A percentile compares a stretch with the other conserved stretches of the same genome.
phyloP scores from a whole-genome alignment of 2,888 invertebrate species.

The Thysanoteuthis rhombus region DNA sequence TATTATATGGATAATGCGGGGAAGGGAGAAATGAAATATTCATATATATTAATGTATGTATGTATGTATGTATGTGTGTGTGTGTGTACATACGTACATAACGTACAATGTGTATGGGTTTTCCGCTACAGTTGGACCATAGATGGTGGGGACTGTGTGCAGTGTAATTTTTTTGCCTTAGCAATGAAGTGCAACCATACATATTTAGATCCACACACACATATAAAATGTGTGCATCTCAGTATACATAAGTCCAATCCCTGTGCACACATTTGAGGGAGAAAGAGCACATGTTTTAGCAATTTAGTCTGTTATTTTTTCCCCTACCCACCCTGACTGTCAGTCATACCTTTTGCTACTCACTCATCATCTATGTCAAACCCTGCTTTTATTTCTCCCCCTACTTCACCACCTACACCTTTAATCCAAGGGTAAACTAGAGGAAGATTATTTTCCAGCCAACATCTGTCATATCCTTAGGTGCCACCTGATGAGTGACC shows the following conservation, averaged over 20 bases:
- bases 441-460: neutral
- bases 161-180: too few species aligned
- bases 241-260: neutral
- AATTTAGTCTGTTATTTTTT: neutral
- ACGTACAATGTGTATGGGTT: too few species aligned
- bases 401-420: neutral
- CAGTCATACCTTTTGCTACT: neutral
- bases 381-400: neutral
- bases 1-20: too few species aligned
- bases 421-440: neutral
- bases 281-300: neutral
- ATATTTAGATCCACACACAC: neutral
- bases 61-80: too few species aligned
- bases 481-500: slow-evolving; percentile 12
- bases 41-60: too few species aligned
- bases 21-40: too few species aligned
- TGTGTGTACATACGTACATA: too few species aligned
- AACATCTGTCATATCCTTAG: neutral
- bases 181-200: neutral
- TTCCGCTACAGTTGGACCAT: too few species aligned
- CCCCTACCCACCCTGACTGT: neutral
- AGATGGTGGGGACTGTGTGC: too few species aligned
- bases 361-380: neutral
- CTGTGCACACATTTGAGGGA: neutral
- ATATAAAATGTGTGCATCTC: neutral